phyloP scores from a whole-genome alignment of 2,797 vertebrate genomes.

The Helostoma temminkii region DNA sequence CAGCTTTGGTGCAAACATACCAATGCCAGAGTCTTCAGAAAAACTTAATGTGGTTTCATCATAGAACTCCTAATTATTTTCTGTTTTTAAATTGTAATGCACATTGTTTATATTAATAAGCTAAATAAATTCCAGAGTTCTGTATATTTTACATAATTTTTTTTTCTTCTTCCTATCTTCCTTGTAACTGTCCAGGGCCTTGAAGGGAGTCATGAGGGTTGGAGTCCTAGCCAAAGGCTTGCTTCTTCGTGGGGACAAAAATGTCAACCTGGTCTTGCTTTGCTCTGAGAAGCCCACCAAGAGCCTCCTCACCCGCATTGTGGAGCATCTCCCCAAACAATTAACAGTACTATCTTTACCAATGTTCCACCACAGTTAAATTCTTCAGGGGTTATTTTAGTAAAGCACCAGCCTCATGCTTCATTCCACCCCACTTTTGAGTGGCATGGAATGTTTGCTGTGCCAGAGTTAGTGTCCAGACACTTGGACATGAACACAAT shows the following conservation, averaged over 20 bases:
- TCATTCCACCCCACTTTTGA: too few species aligned
- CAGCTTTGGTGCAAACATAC: too few species aligned
- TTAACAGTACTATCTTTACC: slow-evolving; percentile 86
- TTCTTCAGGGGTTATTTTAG: slow-evolving; percentile 4
- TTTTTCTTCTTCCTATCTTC: not conserved
- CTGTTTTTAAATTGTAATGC: too few species aligned
- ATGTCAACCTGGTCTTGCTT: slow-evolving; percentile 94
- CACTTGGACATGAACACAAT: too few species aligned
- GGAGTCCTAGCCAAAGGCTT: slow-evolving; percentile 97
- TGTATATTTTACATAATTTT: not conserved
- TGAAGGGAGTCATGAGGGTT: slow-evolving; percentile 97
- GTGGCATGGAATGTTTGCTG: too few species aligned
- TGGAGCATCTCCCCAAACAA: slow-evolving; percentile 96
- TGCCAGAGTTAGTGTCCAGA: too few species aligned
- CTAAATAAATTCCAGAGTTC: too few species aligned
- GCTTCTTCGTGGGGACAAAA: slow-evolving; percentile 95
- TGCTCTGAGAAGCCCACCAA: slow-evolving; percentile 96
- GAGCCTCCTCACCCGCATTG: slow-evolving; percentile 89
- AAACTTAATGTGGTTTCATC: too few species aligned
- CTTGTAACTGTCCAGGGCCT: slow-evolving; percentile 73
- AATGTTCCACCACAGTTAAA: not conserved
- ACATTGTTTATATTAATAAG: too few species aligned
- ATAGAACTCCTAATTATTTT: too few species aligned
- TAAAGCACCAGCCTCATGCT: not conserved
- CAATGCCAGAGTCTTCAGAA: too few species aligned